Conservation (phyloP, 1,140 invertebrate genomes). For the Drosophila bifasciata region DNA sequence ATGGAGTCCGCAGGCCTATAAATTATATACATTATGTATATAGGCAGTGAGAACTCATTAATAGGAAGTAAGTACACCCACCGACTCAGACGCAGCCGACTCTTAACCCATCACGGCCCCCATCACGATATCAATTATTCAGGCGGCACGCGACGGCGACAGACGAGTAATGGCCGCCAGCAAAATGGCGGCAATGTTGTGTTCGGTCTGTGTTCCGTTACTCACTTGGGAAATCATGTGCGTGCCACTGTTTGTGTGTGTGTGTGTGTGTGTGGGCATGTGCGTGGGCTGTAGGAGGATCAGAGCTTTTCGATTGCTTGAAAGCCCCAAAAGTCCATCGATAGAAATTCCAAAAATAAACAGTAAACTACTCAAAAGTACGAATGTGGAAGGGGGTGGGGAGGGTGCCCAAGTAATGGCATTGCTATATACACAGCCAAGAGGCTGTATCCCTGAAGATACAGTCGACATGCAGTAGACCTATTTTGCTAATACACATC, state of each 20-base stretch:
- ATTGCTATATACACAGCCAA: constrained; percentile 37
- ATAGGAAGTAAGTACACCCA: constrained; percentile 44
- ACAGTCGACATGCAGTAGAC: constrained; percentile 12
- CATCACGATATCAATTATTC: constrained; percentile 64
- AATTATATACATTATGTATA: constrained; percentile 62
- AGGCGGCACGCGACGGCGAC: constrained; percentile 54
- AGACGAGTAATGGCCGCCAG: constrained; percentile 65
- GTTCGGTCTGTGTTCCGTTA: constrained; percentile 13
- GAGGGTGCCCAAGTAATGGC: constrained; percentile 35
- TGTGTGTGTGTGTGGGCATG: constrained; percentile 1
- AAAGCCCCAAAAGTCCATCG: constrained; percentile 35
- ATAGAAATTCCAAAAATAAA: constrained; percentile 21
- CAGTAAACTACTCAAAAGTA: constrained; percentile 19
- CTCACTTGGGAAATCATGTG: constrained; percentile 68
- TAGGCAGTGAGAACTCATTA: constrained; percentile 73
- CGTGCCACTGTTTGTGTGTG: constrained; percentile 1
- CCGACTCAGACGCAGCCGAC: constrained; percentile 27
- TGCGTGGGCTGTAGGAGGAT: constrained; percentile 15
- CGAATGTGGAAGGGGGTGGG: constrained; percentile 24
- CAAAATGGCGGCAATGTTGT: constrained; percentile 51
- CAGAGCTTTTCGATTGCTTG: constrained; percentile 11
- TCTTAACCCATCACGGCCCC: constrained; percentile 62
- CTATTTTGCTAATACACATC: constrained; percentile 28
- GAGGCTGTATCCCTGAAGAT: neutral
- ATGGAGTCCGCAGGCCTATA: constrained; percentile 12